phyloP scores from a whole-genome alignment of 2,797 vertebrate species.

The Picus viridis region DNA sequence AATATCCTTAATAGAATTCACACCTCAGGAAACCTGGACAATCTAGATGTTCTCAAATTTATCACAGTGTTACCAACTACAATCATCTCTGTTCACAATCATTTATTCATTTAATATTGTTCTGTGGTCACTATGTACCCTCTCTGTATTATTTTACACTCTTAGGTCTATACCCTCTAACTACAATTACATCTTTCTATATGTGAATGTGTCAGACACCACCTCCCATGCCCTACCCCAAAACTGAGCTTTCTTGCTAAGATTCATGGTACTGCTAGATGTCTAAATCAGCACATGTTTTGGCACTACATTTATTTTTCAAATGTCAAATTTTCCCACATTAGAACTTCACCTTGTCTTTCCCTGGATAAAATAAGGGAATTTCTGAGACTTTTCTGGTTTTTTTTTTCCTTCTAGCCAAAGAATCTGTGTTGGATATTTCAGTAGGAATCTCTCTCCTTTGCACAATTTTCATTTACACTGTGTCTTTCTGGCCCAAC shows the following conservation, averaged over 20 bases:
- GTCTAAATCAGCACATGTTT: background rate
- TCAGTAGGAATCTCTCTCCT: background rate
- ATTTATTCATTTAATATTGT: background rate
- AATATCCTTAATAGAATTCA: background rate
- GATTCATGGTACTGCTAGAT: background rate
- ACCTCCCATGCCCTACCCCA: rapidly evolving
- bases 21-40: background rate
- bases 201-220: background rate
- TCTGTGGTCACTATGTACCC: background rate
- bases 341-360: background rate
- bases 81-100: background rate
- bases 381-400: background rate
- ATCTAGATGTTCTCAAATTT: background rate
- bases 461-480: background rate
- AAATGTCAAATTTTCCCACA: background rate
- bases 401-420: background rate
- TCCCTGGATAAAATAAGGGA: background rate
- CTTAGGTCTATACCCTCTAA: background rate
- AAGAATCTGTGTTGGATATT: background rate
- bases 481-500: background rate
- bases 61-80: background rate
- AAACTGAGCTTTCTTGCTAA: background rate
- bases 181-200: background rate
- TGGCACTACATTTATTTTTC: background rate
- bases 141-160: background rate